phyloP scores from a whole-genome alignment of 2,888 invertebrate species.

The Lamproptera curius region DNA sequence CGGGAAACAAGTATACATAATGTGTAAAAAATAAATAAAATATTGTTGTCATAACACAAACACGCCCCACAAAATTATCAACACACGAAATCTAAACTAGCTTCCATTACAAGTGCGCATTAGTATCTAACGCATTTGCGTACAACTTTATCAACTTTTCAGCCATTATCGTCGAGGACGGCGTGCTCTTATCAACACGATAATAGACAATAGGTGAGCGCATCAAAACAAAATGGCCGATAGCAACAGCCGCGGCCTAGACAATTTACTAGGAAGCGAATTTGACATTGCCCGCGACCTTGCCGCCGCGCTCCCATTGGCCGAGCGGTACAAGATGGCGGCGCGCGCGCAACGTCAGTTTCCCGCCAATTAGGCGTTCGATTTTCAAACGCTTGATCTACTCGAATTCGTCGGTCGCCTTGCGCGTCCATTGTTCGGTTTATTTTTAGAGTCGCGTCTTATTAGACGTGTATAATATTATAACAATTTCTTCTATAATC shows the following conservation, averaged over 20 bases:
- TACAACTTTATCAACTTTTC: slow-evolving; percentile 19
- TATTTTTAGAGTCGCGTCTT: too few relatives aligned
- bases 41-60: not conserved
- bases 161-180: slow-evolving; percentile 16
- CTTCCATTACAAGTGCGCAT: not conserved
- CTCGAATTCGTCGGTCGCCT: slow-evolving; percentile 26
- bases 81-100: not conserved
- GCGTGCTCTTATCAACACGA: slow-evolving; percentile 10
- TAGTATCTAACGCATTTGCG: slow-evolving; percentile 10
- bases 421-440: too few relatives aligned
- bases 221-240: slow-evolving; percentile 61
- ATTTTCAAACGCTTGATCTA: slow-evolving; percentile 32
- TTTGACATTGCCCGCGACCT: slow-evolving; percentile 74
- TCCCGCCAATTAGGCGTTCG: slow-evolving; percentile 63
- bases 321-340: slow-evolving; percentile 59
- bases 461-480: too few relatives aligned
- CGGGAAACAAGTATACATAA: too few relatives aligned
- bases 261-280: slow-evolving; percentile 67
- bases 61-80: not conserved
- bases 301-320: slow-evolving; percentile 56
- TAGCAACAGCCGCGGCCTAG: slow-evolving; percentile 56
- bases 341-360: slow-evolving; percentile 54
- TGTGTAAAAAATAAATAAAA: not conserved
- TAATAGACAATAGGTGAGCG: slow-evolving; percentile 27
- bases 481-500: too few relatives aligned